Evolutionary conservation across 2,113 vertebrate species (phyloP), one percentile per base, ranked within the genome.

Genomic region (Nettapus auritus): DNA sequence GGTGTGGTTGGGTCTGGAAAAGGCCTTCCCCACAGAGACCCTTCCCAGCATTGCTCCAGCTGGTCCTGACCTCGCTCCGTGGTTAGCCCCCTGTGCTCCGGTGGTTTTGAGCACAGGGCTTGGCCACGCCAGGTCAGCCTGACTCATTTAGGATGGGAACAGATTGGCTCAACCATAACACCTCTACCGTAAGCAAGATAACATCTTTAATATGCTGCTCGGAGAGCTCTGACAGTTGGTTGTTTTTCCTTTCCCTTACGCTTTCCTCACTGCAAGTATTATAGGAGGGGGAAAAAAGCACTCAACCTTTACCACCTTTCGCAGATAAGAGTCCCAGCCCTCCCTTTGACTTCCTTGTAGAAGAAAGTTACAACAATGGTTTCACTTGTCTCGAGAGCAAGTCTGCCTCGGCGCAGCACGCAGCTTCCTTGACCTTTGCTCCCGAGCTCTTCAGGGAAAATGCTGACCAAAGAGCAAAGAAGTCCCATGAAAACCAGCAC

Each of bases 391-490:
- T 66, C 10, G 2, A 87, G 55, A 89, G 67, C 79, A 63, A 42
- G 22, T 25, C 80, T 88, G 81, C 9, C 83, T 64, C 92, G 70
- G 77, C 88, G 90, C 55, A 79, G 73, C 67, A 7, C 15, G 2
- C 52, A 19, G 48, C 68, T 64, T 84, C 69, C 89, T 73, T 3
- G 16, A 87, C 70, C 92, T 92, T 96, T 0, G 29, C 36, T 82
- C 90, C 11, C 0, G 0, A 67, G 36, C 63, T 44, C 50, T 86
- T 67, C 6, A 11, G 60, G 60, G 68, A 83, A 18, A 75, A 55
- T 44, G 29, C 63, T 55, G 96, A 69, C 63, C 81, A 94, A 96
- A 95, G 91, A 88, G 88, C 93, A 86, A 80, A 89, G 48, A 71
- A 82, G 33, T n/a, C 77, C 44, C 31, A 0, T 33, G 83, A 50